Evolutionary conservation across 2,797 vertebrate genomes (phyloP), one percentile per base, ranked within the genome.

Genomic region (Champsocephalus esox): DNA sequence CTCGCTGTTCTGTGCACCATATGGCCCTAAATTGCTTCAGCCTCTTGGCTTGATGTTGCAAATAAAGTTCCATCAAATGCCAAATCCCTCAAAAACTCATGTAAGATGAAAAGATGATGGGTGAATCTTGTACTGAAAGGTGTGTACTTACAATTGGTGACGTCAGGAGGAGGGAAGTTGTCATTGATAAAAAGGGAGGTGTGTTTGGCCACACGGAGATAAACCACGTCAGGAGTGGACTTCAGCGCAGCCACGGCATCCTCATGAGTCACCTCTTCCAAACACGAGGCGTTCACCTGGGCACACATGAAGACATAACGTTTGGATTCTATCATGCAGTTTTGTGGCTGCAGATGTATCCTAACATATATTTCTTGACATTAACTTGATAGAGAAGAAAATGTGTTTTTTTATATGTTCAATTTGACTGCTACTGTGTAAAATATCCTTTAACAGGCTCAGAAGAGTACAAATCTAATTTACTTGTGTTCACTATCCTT

Each of bases 211-310:
- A 99, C 97, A 84, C 97, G 98, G 83, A 99, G 94, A 90, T 96
- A 98, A 81, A 99, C 98, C 6, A 98, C 97, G 67, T 99, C 98
- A 21, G 97, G 95, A 11, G 98, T 99, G 51, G 98, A 98, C 92
- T 99, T 99, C 87, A 99, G 95, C 82, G 97, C 98, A 10, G 96
- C 95, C 85, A 99, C 98, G 11, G 98, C 98, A 70, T 99, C 98
- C 93, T 99, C 98, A 32, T 99, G 98, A 82, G 95, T 96, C 78
- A 99, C 98, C 88, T 99, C 98, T 93, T 99, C 98, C 87, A 96
- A 87, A 86, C 93, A 94, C 62, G 89, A 92, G 61, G 90, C 91
- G 66, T 99, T 99, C 56, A 99, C 98, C 98, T 99, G 79, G 21
- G 73, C 13, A 75, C 14, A 61, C 60, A 66, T 28, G 28, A 28